phyloP scores from a whole-genome alignment of 2,888 invertebrate species.

The Stenichneumon culpator region DNA sequence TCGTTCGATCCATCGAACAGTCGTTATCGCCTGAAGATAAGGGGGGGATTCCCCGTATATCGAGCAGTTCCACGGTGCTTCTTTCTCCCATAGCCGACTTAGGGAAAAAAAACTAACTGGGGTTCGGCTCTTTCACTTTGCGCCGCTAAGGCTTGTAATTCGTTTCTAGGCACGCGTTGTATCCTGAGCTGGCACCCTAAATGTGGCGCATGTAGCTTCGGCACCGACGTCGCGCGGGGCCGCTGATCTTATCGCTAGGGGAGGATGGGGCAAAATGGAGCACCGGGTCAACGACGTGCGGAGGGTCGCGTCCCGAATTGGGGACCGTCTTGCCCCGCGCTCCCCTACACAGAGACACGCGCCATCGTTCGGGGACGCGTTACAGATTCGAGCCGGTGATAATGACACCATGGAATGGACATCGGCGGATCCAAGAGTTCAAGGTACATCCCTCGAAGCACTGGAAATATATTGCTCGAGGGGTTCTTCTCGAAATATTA shows the following conservation, averaged over 20 bases:
- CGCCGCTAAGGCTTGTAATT: conserved; percentile 33
- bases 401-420: conserved; percentile 21
- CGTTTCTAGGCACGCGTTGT: conserved; percentile 48
- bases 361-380: conserved; percentile 43
- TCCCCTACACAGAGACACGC: not conserved
- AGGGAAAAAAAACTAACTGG: not conserved
- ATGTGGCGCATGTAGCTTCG: conserved; percentile 27
- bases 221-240: conserved; percentile 41
- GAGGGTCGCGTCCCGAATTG: too few relatives aligned
- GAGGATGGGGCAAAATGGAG: not conserved
- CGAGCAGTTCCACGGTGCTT: conserved; percentile 6
- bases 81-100: not conserved
- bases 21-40: conserved; percentile 64
- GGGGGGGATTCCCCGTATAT: conserved; percentile 8
- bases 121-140: conserved; percentile 34
- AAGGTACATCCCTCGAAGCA: conserved; percentile 1
- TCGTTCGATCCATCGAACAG: conserved; percentile 48
- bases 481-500: conserved; percentile 22
- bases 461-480: conserved; percentile 9
- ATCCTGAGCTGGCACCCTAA: conserved; percentile 19
- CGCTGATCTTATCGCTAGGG: conserved; percentile 59
- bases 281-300: too few relatives aligned
- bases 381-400: conserved; percentile 49
- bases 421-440: conserved; percentile 16
- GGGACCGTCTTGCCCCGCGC: too few relatives aligned